Base-by-base conservation (phyloP, 1,140 invertebrate genomes). In the Brachionus paranguensis region DNA sequence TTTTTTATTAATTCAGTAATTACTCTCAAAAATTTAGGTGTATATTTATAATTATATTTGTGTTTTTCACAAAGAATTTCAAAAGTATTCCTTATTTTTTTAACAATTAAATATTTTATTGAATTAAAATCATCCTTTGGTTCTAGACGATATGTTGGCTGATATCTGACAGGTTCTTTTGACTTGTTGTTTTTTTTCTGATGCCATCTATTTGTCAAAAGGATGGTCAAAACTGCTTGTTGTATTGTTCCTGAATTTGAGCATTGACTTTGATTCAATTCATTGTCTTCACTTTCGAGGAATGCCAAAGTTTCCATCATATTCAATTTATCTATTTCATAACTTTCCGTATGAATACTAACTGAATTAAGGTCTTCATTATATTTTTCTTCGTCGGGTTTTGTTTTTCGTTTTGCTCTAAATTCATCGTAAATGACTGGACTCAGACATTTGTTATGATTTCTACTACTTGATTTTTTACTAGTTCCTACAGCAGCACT, bases 1-100 rank as follows among this genome's bases (percentile, higher is more conserved):
- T 81, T 81, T 47, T 81, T 81, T 12, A 81, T 17, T 53, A 81
- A 1, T 68, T 81, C 78, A 24, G 78, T 81, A 10, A 81, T 60
- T 24, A 68, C 55, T 17, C 20, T 60, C n/a, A 64, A 27, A 24
- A 81, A 81, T 81, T 37, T 81, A 3, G 78, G 78, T 24, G 78
- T 64, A 27, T 81, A 68, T 45, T 60, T 33, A 29, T 3, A 11
- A 45, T 81, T 24, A 55, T 81, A 81, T 81, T 81, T 60, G 11
- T 81, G 53, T 33, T 81, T 60, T 45, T 81, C 60, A 37, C 20
- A 24, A 0, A 81, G 41, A 24, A n/a, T 81, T 7, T 60, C 50
- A 60, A 81, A 81, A 37, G 60, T 60, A 20, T 43, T 24, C n/a
- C 6, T 68, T 1, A 68, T 6, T 45, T 68, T 81, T 60, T 64